Percentiles rank a stretch among this genome's conserved stretches.
Conservation (phyloP, 2,888 invertebrate genomes). For the Zaprionus lineosus region DNA sequence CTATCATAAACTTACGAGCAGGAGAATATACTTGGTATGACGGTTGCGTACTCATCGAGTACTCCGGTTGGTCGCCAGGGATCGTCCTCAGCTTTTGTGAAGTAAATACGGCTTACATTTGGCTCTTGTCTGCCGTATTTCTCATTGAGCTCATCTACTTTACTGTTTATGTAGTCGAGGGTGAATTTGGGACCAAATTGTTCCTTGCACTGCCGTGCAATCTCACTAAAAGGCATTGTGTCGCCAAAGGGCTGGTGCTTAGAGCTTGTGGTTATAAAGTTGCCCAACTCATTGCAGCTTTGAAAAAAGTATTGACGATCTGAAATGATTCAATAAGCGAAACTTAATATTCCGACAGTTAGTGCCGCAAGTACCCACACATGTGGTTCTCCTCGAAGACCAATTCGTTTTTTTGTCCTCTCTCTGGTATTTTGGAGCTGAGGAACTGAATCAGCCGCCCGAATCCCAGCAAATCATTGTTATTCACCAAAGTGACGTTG, state of each 20-base stretch:
- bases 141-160: conserved; percentile 68
- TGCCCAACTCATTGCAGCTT: conserved; percentile 91
- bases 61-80: conserved; percentile 83
- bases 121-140: conserved; percentile 82
- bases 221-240: not conserved
- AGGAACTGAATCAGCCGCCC: not conserved
- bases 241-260: conserved; percentile 37
- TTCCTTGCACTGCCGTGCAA: conserved; percentile 13
- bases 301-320: conserved; percentile 90
- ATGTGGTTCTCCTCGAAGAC: not conserved
- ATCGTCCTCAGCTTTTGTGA: conserved; percentile 83
- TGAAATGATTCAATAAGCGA: conserved; percentile 69
- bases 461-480: conserved; percentile 6
- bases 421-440: not conserved
- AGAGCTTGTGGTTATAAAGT: conserved; percentile 61
- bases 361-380: not conserved
- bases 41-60: conserved; percentile 31
- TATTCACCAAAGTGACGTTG: conserved; percentile 8
- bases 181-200: conserved; percentile 32
- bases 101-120: conserved; percentile 82
- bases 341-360: not conserved
- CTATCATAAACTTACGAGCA: not conserved
- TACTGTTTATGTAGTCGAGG: conserved; percentile 26
- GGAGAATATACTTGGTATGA: conserved; percentile 27
- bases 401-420: not conserved